A percentile compares a stretch with the other conserved stretches of the same genome.
phyloP scores from a whole-genome alignment of 2,888 invertebrate species.

The Griposia aprilina region DNA sequence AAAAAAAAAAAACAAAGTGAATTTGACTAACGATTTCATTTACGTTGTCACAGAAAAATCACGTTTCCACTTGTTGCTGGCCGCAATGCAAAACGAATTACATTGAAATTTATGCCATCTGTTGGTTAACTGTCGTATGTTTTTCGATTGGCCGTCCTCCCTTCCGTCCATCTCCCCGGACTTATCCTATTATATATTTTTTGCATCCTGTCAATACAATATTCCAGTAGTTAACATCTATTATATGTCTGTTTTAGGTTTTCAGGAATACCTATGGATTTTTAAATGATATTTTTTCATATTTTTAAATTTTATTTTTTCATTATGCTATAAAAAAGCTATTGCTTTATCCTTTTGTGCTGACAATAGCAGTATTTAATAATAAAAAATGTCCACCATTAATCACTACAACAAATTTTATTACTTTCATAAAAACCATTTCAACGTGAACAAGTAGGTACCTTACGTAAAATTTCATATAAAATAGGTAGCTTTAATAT shows the following conservation, averaged over 20 bases:
- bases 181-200: neutral
- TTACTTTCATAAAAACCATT: conserved; percentile 4
- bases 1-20: too few relatives aligned
- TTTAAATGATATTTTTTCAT: too few relatives aligned
- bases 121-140: neutral
- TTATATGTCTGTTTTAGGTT: neutral
- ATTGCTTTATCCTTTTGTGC: neutral
- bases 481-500: neutral
- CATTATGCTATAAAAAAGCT: conserved; percentile 14
- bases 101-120: too few relatives aligned
- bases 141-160: neutral
- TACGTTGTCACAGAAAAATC: too few relatives aligned
- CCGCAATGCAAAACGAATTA: too few relatives aligned
- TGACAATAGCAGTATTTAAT: neutral
- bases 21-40: too few relatives aligned
- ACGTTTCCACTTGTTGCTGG: too few relatives aligned
- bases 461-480: neutral
- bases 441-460: neutral
- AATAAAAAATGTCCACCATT: neutral
- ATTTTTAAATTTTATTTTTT: conserved; percentile 1
- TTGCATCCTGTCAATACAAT: neutral
- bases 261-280: neutral
- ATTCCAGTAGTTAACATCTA: too few relatives aligned
- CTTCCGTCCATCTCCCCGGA: too few relatives aligned
- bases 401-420: conserved; percentile 21